Conservation (phyloP, 2,113 vertebrate species). For the Entelurus aequoreus region DNA sequence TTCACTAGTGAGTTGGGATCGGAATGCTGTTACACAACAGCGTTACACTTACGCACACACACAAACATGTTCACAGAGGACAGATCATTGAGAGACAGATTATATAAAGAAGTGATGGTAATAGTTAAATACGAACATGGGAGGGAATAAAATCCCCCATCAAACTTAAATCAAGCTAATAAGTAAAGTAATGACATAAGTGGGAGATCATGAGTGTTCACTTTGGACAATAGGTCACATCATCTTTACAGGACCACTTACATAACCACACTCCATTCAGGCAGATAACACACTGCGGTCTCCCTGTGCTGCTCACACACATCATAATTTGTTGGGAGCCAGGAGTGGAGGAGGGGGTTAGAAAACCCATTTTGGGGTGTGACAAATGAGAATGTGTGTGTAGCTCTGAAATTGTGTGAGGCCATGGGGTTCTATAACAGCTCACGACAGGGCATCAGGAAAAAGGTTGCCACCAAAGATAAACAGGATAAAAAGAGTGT, state of each 20-base stretch:
- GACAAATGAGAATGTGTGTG: slow-evolving; percentile 1
- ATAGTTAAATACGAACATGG: not conserved
- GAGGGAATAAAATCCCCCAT: not conserved
- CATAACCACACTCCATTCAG: slow-evolving; percentile 57
- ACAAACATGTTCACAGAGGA: not conserved
- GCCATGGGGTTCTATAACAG: slow-evolving; percentile 24
- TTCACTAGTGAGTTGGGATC: slow-evolving; percentile 55
- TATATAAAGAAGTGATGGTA: slow-evolving; percentile 8
- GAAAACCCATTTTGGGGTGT: slow-evolving; percentile 25
- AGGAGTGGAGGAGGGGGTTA: slow-evolving; percentile 10
- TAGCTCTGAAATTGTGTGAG: slow-evolving; percentile 14
- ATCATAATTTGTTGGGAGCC: slow-evolving; percentile 20
- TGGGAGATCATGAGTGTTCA: slow-evolving; percentile 44
- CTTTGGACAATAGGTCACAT: slow-evolving; percentile 63
- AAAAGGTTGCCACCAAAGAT: slow-evolving; percentile 46
- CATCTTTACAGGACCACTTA: slow-evolving; percentile 63
- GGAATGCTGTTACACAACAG: slow-evolving; percentile 66
- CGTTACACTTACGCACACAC: slow-evolving; percentile 3
- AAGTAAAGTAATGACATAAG: slow-evolving; percentile 22
- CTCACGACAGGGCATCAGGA: slow-evolving; percentile 29
- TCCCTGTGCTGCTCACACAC: slow-evolving; percentile 22
- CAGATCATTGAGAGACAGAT: slow-evolving; percentile 23
- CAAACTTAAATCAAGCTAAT: slow-evolving; percentile 19
- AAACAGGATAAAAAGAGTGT: slow-evolving; percentile 20
- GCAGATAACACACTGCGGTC: no score